phyloP scores from a whole-genome alignment of 2,888 invertebrate species.

The Salpingus planirostris region DNA sequence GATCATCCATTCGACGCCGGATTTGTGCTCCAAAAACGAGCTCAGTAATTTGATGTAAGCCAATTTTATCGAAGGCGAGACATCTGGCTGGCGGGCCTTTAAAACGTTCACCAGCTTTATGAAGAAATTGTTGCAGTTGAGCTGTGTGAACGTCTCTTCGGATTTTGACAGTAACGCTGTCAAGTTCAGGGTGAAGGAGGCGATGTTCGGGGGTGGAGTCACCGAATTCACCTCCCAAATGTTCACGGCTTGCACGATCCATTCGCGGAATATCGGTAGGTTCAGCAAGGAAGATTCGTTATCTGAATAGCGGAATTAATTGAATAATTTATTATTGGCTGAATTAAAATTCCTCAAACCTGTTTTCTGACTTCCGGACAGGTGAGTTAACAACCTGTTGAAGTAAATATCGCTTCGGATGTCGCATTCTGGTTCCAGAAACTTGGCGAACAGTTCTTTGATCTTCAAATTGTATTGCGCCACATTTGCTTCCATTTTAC shows the following conservation, averaged over 20 bases:
- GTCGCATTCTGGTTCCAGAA: slow-evolving; percentile 51
- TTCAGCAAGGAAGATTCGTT: slow-evolving; percentile 33
- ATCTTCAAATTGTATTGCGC: slow-evolving; percentile 44
- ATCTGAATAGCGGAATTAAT: slow-evolving; percentile 29
- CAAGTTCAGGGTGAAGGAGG: slow-evolving; percentile 56
- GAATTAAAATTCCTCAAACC: slow-evolving; percentile 26
- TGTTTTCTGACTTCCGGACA: slow-evolving; percentile 45
- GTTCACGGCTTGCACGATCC: slow-evolving; percentile 41
- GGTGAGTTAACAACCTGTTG: slow-evolving; percentile 54
- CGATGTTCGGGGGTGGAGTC: slow-evolving; percentile 16
- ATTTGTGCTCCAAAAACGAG: slow-evolving; percentile 51
- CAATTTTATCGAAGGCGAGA: slow-evolving; percentile 55
- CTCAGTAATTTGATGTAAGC: slow-evolving; percentile 57
- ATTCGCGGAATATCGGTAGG: slow-evolving; percentile 37
- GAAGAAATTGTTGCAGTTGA: slow-evolving; percentile 43
- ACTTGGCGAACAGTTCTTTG: slow-evolving; percentile 48
- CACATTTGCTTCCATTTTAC: slow-evolving; percentile 25
- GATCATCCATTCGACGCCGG: slow-evolving; percentile 59
- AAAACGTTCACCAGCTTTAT: slow-evolving; percentile 34
- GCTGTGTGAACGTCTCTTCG: slow-evolving; percentile 52
- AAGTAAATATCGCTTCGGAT: slow-evolving; percentile 54
- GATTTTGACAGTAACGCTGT: slow-evolving; percentile 50
- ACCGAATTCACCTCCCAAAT: slow-evolving; percentile 30
- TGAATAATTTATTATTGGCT: not conserved
- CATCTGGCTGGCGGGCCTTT: slow-evolving; percentile 31